Base-by-base conservation (phyloP, 2,797 vertebrate species). In the Anguilla obscura region DNA sequence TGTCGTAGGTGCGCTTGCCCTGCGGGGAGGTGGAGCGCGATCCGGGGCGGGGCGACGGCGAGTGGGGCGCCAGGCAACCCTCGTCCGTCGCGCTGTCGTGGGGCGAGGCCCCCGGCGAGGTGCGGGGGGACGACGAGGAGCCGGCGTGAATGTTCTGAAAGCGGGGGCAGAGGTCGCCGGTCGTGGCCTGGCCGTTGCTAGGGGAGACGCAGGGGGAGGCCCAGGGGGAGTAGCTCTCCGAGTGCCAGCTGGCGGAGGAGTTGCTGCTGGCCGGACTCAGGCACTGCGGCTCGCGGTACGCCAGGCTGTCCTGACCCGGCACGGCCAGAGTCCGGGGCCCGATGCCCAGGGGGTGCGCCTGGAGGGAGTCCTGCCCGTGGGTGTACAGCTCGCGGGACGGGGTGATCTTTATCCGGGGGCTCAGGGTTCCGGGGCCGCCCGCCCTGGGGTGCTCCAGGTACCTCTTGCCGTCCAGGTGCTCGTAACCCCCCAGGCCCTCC, bases 241-340 rank as follows among this genome's bases (percentile, higher is more conserved):
- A 99, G 95, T 99, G 97, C 97, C 98, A 99, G 96, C 98, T 99
- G 96, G 98, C 96, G 94, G 99, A 99, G 88, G 99, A 99, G 94
- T 98, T 98, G 94, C 98, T 99, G 96, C 98, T 99, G 95, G 97
- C 98, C 0, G 99, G 99, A 93, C 99, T 99, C 95, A 99, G 95
- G 97, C 98, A 99, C 96, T 96, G 97, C 74, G 98, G 97, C 94
- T 99, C 98, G 85, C 99, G 97, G 94, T 99, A 99, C 93, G 94
- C 93, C 0, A 93, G 92, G 91, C 85, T 94, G 33, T 99, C 98
- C 91, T 97, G 97, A 92, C 98, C 98, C 0, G 98, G 98, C 90
- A 99, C 98, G 0, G 98, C 97, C 94, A 99, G 96, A 58, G 98
- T 98, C 93, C 98, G 94, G 54, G 98, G 97, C 95, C 96, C 97